Evolutionary conservation across 2,113 vertebrate species (phyloP).

Genomic region (Anoplopoma fimbria): DNA sequence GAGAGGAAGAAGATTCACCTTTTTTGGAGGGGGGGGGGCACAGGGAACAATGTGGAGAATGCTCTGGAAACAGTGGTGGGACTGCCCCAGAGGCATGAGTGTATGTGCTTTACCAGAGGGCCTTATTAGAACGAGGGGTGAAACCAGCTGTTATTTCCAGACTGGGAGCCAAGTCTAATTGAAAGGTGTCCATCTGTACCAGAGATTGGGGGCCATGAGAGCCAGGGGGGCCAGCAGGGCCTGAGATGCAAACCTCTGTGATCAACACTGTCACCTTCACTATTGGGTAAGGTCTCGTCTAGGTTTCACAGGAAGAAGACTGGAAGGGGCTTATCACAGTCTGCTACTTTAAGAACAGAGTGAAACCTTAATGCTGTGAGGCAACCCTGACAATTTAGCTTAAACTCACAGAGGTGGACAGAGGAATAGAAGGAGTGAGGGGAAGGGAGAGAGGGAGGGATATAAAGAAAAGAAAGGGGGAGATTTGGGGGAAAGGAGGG

Average conservation of each 20-base stretch:
- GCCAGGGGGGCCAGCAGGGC: conserved; percentile 1
- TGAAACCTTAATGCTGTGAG: background rate
- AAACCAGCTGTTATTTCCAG: conserved; percentile 81
- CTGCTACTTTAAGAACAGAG: conserved; percentile 7
- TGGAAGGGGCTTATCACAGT: background rate
- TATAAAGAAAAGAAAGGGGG: background rate
- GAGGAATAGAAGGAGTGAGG: background rate
- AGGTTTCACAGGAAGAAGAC: conserved; percentile 18
- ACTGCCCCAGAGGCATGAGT: conserved; percentile 73
- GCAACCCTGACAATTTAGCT: background rate
- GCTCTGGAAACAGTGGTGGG: conserved; percentile 72
- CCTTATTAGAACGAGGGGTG: conserved; percentile 72
- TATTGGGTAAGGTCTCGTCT: conserved; percentile 2
- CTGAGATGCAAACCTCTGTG: background rate
- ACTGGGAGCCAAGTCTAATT: conserved; percentile 76
- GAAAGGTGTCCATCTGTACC: conserved; percentile 75
- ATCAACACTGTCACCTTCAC: conserved; percentile 29
- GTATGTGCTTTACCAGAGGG: conserved; percentile 64
- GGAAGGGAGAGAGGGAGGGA: background rate
- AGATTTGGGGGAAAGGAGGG: background rate
- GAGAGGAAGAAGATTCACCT: conserved; percentile 17
- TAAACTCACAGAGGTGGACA: background rate
- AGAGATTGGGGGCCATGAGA: conserved; percentile 37
- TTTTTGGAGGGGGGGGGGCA: conserved; percentile 6
- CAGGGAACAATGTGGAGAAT: conserved; percentile 74